Evolutionary conservation across 1,140 invertebrate species (phyloP).

Genomic region (Pseudomyrmex cubaensis): DNA sequence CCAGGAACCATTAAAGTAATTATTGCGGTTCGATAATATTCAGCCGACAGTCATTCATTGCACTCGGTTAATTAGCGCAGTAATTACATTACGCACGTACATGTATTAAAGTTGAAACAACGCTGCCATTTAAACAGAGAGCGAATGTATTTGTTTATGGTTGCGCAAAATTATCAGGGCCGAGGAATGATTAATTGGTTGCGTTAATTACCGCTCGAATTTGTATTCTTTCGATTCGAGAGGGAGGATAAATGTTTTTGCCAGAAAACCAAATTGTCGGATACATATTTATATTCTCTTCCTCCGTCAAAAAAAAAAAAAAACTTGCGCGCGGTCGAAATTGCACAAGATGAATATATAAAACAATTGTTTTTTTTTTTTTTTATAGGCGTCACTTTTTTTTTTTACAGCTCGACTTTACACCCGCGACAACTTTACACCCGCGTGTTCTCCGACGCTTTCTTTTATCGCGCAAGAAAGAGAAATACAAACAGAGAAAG

Average conservation of each 20-base stretch:
- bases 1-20: slow-evolving; percentile 51
- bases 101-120: slow-evolving; percentile 52
- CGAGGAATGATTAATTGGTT: slow-evolving; percentile 33
- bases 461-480: no score
- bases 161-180: background rate
- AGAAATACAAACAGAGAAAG: no score
- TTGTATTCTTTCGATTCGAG: background rate
- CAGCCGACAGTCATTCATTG: slow-evolving; percentile 43
- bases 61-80: slow-evolving; percentile 47
- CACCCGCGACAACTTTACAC: no score
- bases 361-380: no score
- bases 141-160: slow-evolving; percentile 28
- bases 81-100: slow-evolving; percentile 43
- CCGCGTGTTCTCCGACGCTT: no score
- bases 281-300: no score
- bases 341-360: no score
- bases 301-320: no score
- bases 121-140: slow-evolving; percentile 24
- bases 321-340: no score
- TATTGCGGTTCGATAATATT: slow-evolving; percentile 49
- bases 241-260: background rate
- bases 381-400: no score
- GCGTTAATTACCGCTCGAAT: slow-evolving; percentile 23
- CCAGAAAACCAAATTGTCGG: background rate
- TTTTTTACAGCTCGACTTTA: no score